phyloP scores from a whole-genome alignment of 2,797 vertebrate species.

The Leucoraja ocellata region DNA sequence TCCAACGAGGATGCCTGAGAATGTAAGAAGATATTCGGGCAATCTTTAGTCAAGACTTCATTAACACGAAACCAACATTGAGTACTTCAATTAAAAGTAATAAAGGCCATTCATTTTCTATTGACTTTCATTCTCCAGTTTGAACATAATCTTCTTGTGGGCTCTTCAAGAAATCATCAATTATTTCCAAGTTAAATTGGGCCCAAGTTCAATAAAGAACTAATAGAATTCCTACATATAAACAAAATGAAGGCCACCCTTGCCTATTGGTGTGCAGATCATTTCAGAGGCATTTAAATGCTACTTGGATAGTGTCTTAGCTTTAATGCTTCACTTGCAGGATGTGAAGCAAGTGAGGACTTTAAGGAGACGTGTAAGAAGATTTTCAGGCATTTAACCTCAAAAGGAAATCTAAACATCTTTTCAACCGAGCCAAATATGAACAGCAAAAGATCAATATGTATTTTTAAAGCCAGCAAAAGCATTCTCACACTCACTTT shows the following conservation, averaged over 20 bases:
- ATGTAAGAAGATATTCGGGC: too few relatives aligned
- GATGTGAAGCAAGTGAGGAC: not conserved
- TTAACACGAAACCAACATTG: too few relatives aligned
- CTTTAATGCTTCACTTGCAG: not conserved
- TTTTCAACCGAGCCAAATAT: not conserved
- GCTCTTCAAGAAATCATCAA: not conserved
- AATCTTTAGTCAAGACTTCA: too few relatives aligned
- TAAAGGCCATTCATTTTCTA: too few relatives aligned
- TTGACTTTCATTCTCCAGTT: not conserved
- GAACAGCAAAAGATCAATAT: not conserved
- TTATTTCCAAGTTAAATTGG: not conserved
- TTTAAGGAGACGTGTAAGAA: not conserved
- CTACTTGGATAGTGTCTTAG: not conserved
- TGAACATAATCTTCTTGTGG: not conserved
- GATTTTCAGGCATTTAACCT: not conserved
- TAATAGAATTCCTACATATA: not conserved
- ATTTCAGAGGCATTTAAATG: not conserved
- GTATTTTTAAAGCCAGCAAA: not conserved
- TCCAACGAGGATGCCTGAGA: too few relatives aligned
- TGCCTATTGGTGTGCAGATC: not conserved
- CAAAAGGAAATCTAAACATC: not conserved
- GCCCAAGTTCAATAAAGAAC: not conserved
- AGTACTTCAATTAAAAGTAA: too few relatives aligned
- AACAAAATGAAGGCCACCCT: not conserved
- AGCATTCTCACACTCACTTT: slow-evolving; percentile 53